A percentile compares a stretch with the other conserved stretches of the same genome.
These are phyloP conservation scores for Drosophila truncata DNA, from an alignment of 1,140 invertebrate species.

Conservation along the genomic window DNA sequence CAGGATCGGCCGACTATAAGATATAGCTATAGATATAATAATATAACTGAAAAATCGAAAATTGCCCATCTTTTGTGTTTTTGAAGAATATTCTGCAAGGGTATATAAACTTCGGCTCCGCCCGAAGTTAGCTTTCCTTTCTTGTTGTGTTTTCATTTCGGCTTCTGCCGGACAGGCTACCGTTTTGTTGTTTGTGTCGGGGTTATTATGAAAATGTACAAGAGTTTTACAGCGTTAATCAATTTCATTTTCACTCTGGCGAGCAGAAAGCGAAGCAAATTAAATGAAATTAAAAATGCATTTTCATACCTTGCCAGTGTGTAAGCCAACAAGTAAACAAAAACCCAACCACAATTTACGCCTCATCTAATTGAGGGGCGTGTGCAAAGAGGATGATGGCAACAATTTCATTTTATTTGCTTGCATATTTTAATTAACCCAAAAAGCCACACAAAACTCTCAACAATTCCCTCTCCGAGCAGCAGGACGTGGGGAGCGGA, in stretches of 20 bases:
- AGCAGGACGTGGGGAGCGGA: conserved; percentile 2
- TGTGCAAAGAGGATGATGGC: not conserved
- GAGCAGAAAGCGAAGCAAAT: conserved; percentile 53
- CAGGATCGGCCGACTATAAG: too few species aligned
- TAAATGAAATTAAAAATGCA: conserved; percentile 78
- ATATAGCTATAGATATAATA: too few species aligned
- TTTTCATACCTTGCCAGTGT: conserved; percentile 51
- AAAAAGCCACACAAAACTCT: conserved; percentile 78
- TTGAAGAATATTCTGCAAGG: too few species aligned
- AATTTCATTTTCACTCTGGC: conserved; percentile 70
- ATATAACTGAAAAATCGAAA: too few species aligned
- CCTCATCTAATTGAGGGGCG: conserved; percentile 62
- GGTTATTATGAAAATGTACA: conserved; percentile 51
- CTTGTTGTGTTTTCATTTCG: conserved; percentile 33
- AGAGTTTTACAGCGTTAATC: conserved; percentile 66
- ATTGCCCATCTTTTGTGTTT: too few species aligned
- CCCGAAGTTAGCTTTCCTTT: too few species aligned
- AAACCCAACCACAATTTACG: conserved; percentile 64
- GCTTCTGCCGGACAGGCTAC: not conserved
- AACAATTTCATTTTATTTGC: conserved; percentile 69
- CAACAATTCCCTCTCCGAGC: conserved; percentile 36
- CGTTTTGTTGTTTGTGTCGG: conserved; percentile 9
- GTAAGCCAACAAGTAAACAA: conserved; percentile 45
- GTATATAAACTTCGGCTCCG: too few species aligned
- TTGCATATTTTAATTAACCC: conserved; percentile 77